Percentiles rank a stretch among this genome's conserved stretches.
These are phyloP conservation scores for Brachionus calyciflorus DNA, from an alignment of 1,140 invertebrate genomes.

Conservation along the genomic window DNA sequence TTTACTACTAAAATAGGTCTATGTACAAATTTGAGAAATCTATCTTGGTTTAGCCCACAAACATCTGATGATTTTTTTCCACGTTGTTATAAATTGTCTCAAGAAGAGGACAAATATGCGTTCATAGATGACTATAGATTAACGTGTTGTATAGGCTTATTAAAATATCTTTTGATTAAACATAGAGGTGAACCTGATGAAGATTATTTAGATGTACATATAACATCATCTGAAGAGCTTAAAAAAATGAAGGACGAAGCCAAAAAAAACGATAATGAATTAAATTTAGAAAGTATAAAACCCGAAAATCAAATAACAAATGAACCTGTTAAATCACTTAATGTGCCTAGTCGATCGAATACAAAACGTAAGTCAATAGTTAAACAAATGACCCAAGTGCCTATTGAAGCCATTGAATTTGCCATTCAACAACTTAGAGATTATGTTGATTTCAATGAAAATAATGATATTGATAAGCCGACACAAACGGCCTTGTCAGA, in stretches of 20 bases:
- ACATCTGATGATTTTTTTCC: slow-evolving; percentile 77
- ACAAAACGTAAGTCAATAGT: slow-evolving; percentile 8
- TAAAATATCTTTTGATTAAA: slow-evolving; percentile 71
- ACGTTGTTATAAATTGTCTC: slow-evolving; percentile 70
- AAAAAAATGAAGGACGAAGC: slow-evolving; percentile 54
- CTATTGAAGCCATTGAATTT: slow-evolving; percentile 72
- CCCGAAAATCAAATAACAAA: background rate
- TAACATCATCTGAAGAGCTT: slow-evolving; percentile 25
- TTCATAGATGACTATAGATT: slow-evolving; percentile 85
- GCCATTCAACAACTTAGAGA: slow-evolving; percentile 74
- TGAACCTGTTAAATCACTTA: background rate
- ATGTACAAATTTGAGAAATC: slow-evolving; percentile 75
- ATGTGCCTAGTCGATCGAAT: background rate
- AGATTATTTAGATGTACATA: slow-evolving; percentile 44
- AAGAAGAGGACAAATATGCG: slow-evolving; percentile 78
- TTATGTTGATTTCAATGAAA: slow-evolving; percentile 71
- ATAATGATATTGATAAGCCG: slow-evolving; percentile 75
- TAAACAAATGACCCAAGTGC: slow-evolving; percentile 63
- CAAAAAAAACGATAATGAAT: slow-evolving; percentile 52
- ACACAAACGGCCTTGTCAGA: background rate
- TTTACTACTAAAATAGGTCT: slow-evolving; percentile 81
- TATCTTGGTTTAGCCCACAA: slow-evolving; percentile 82
- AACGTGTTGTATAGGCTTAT: slow-evolving; percentile 76
- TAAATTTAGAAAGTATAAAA: slow-evolving; percentile 47
- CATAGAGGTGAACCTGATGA: slow-evolving; percentile 51